Conservation (phyloP, 2,113 vertebrate genomes). For the Percopsis transmontana region DNA sequence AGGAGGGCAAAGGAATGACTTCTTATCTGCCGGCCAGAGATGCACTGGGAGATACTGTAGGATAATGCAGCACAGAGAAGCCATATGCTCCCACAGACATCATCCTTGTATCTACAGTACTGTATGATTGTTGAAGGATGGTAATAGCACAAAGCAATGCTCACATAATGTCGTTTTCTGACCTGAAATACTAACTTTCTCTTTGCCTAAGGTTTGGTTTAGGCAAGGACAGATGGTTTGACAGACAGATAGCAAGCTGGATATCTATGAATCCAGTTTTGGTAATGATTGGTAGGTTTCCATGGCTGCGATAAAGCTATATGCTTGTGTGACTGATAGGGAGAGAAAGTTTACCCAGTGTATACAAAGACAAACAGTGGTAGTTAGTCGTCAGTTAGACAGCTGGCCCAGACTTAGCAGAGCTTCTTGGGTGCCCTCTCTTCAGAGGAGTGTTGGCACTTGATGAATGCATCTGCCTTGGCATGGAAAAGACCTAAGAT, state of each 20-base stretch:
- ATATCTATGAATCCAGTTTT: background rate
- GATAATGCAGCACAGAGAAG: background rate
- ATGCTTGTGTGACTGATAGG: constrained; percentile 12
- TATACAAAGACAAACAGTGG: constrained; percentile 39
- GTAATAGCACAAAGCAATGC: too few relatives aligned
- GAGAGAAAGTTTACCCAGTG: constrained; percentile 23
- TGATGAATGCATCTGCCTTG: constrained; percentile 68
- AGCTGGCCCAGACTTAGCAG: constrained; percentile 41
- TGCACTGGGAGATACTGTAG: background rate
- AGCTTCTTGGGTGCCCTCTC: constrained; percentile 42
- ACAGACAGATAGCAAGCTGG: too few relatives aligned
- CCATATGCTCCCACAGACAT: too few relatives aligned
- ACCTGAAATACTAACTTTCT: too few relatives aligned
- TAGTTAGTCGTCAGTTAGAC: constrained; percentile 58
- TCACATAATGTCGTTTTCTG: too few relatives aligned
- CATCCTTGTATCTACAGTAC: too few relatives aligned
- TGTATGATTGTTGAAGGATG: too few relatives aligned
- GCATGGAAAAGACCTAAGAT: constrained; percentile 47
- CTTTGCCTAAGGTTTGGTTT: too few relatives aligned
- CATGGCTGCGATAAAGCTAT: constrained; percentile 3
- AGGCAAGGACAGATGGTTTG: too few relatives aligned
- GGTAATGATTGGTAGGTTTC: constrained; percentile 1
- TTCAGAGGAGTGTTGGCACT: constrained; percentile 70
- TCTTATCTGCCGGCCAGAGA: background rate
- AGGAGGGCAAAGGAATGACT: background rate